These are phyloP conservation scores for Microtus montanus DNA, from an alignment of 2,113 vertebrate genomes.

Conservation along the genomic window DNA sequence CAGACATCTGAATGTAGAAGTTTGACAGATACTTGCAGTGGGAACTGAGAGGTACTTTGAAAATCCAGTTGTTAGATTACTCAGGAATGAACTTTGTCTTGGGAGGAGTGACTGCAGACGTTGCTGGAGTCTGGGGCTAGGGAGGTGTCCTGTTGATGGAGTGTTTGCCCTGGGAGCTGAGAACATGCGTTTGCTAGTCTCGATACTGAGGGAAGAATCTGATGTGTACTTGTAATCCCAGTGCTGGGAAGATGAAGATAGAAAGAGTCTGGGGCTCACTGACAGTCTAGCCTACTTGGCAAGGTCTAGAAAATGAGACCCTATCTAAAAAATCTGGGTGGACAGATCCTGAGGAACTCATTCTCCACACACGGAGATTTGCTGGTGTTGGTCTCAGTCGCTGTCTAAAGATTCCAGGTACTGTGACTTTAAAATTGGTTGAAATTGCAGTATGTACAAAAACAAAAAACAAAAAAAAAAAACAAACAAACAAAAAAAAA, in stretches of 20 bases:
- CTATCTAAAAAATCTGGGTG: background rate
- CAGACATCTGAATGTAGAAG: slow-evolving; percentile 20
- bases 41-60: slow-evolving; percentile 36
- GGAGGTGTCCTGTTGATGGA: background rate
- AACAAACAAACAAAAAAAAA: too few species aligned
- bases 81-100: slow-evolving; percentile 2
- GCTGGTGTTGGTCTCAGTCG: background rate
- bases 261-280: too few species aligned
- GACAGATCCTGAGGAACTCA: background rate
- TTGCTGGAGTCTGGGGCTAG: background rate
- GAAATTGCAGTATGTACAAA: background rate
- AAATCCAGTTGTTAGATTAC: slow-evolving; percentile 38
- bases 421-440: slow-evolving; percentile 39
- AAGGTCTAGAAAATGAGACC: background rate
- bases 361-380: background rate
- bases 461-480: background rate
- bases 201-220: background rate
- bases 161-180: background rate
- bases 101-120: background rate
- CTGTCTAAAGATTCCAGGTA: background rate
- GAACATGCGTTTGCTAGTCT: background rate
- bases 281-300: background rate
- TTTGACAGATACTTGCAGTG: slow-evolving; percentile 41
- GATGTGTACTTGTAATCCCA: background rate
- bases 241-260: background rate